Evolutionary conservation across 2,888 invertebrate genomes (phyloP).

Genomic region (Balanococcus diminutus): DNA sequence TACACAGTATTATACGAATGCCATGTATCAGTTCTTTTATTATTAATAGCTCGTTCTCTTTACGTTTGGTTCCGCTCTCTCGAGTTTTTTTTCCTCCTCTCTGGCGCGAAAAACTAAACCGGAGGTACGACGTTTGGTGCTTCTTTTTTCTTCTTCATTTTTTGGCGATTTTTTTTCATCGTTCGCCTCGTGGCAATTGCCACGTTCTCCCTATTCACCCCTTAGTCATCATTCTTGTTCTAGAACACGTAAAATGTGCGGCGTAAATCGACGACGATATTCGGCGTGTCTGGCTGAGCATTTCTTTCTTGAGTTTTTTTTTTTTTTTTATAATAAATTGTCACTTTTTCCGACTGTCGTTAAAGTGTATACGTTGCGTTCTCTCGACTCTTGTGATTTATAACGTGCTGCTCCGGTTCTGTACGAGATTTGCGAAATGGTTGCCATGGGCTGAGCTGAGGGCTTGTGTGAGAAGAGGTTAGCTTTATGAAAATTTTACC

Average conservation of each 20-base stretch:
- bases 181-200: slow-evolving; percentile 27
- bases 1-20: not conserved
- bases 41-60: slow-evolving; percentile 16
- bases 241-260: slow-evolving; percentile 53
- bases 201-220: slow-evolving; percentile 26
- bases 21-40: slow-evolving; percentile 26
- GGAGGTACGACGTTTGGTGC: not conserved
- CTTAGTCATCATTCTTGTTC: slow-evolving; percentile 53
- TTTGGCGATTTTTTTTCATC: slow-evolving; percentile 20
- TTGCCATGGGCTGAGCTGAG: too few species aligned
- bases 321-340: slow-evolving; percentile 51
- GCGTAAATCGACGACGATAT: slow-evolving; percentile 46
- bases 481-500: not conserved
- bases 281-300: not conserved
- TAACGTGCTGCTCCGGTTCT: not conserved
- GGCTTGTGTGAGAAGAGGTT: too few species aligned
- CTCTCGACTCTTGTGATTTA: not conserved
- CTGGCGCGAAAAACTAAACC: not conserved
- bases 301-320: slow-evolving; percentile 42
- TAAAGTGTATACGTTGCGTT: slow-evolving; percentile 1
- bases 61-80: slow-evolving; percentile 13
- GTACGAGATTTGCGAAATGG: not conserved
- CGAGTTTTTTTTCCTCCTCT: slow-evolving; percentile 3
- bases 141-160: not conserved
- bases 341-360: slow-evolving; percentile 54